Percentiles rank a stretch among this genome's conserved stretches.
These are phyloP conservation scores for Lithophane ornitopus DNA, from an alignment of 2,888 invertebrate species.

Conservation along the genomic window DNA sequence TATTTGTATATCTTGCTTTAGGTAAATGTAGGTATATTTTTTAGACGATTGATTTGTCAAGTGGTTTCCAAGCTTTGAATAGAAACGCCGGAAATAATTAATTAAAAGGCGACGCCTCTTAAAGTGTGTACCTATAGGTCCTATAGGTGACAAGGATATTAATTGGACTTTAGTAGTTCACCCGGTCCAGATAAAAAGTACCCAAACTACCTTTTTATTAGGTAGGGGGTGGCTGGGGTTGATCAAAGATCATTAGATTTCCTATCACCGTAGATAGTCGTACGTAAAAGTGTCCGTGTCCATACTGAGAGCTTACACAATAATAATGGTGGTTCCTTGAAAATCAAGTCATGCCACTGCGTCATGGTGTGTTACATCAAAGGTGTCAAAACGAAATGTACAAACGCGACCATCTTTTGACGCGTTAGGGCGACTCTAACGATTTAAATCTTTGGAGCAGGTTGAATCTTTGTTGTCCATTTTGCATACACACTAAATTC, in stretches of 20 bases:
- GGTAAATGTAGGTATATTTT: background rate
- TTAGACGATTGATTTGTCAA: no score
- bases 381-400: background rate
- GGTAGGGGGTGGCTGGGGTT: background rate
- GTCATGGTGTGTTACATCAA: background rate
- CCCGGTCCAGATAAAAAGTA: background rate
- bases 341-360: background rate
- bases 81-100: background rate
- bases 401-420: background rate
- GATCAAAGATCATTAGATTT: background rate
- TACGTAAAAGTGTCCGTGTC: no score
- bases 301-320: background rate
- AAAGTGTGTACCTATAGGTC: no score
- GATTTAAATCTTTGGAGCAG: background rate
- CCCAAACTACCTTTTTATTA: background rate
- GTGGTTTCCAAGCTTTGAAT: background rate
- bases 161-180: background rate
- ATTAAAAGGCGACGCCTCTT: no score
- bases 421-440: background rate
- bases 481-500: background rate
- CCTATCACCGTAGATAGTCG: background rate
- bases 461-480: background rate
- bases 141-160: no score
- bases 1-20: background rate
- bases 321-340: background rate